Evolutionary conservation across 1,140 invertebrate species (phyloP).

Genomic region (Pogonomyrmex barbatus): DNA sequence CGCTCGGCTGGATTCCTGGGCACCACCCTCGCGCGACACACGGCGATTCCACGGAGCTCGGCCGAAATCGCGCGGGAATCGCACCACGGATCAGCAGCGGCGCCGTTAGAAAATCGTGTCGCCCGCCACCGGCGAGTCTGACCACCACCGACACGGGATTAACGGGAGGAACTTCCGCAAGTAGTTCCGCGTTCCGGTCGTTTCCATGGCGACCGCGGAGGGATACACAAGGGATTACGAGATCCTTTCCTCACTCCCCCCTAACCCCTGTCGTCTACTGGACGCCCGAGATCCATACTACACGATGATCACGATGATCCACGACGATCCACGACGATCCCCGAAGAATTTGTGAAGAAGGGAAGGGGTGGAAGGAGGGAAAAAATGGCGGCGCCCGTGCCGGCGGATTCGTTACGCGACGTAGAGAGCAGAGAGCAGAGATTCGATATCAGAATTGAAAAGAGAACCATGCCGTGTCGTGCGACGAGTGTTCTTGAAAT

Average conservation of each 20-base stretch:
- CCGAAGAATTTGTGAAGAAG: neutral
- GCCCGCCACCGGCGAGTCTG: conserved; percentile 9
- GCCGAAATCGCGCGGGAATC: neutral
- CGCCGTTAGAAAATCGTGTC: neutral
- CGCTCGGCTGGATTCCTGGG: neutral
- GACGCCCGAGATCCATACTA: neutral
- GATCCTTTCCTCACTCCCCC: too few species aligned
- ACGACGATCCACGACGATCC: neutral
- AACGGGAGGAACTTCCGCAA: conserved; percentile 77
- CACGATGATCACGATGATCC: neutral
- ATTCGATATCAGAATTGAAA: neutral
- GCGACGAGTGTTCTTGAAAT: neutral
- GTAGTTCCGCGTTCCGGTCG: conserved; percentile 78
- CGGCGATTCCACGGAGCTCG: neutral
- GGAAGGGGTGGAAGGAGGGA: too few species aligned
- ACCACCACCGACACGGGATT: conserved; percentile 61
- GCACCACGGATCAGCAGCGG: neutral
- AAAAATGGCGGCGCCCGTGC: neutral
- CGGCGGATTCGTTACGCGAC: neutral
- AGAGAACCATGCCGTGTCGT: neutral
- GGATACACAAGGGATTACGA: conserved; percentile 50
- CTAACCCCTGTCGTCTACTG: neutral
- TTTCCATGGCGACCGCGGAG: conserved; percentile 75
- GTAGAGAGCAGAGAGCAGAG: neutral
- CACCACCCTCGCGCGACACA: neutral